phyloP scores from a whole-genome alignment of 2,113 vertebrate genomes.

The Carassius auratus region DNA sequence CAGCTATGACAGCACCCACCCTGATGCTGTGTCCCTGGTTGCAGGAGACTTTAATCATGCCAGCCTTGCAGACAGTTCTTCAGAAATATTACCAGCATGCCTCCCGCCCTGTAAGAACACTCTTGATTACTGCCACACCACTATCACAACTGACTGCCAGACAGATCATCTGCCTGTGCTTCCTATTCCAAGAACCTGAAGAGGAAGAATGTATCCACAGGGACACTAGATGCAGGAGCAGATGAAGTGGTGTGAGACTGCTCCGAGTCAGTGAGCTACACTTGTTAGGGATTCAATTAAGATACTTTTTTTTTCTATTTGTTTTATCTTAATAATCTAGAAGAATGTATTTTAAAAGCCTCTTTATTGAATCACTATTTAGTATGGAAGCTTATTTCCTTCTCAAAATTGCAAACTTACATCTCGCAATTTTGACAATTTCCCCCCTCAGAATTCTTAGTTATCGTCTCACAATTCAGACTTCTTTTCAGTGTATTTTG shows the following conservation, averaged over 20 bases:
- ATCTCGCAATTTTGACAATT: no score
- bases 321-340: neutral
- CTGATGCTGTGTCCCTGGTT: constrained; percentile 2
- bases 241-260: neutral
- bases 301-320: neutral
- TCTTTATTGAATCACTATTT: neutral
- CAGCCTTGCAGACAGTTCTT: neutral
- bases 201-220: neutral
- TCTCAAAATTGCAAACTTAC: no score
- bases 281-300: neutral
- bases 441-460: no score
- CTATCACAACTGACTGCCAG: constrained; percentile 12
- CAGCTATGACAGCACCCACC: neutral
- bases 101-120: constrained; percentile 2
- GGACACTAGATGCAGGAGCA: neutral
- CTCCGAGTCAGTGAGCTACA: neutral
- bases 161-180: neutral
- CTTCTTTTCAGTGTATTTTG: no score
- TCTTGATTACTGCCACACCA: constrained; percentile 21
- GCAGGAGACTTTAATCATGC: constrained; percentile 31
- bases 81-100: constrained; percentile 16
- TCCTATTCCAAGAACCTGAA: neutral
- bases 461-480: no score
- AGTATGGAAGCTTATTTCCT: neutral
- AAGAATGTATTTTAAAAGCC: neutral